Evolutionary conservation across 2,113 vertebrate genomes (phyloP).

Genomic region (Calidris pygmaea): DNA sequence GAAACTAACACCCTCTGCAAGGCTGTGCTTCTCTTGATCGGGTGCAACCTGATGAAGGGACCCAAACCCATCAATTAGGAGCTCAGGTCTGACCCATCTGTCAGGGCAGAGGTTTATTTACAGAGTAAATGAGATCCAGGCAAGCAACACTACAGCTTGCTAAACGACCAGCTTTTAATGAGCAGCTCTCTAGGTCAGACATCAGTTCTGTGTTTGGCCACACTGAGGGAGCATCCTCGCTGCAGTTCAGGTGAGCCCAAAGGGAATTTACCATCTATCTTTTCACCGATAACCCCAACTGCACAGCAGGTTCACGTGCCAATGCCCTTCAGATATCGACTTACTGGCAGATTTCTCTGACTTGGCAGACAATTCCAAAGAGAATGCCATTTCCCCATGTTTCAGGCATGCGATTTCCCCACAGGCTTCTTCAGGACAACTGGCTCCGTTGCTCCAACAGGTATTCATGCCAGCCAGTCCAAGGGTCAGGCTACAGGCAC

Average conservation of each 20-base stretch:
- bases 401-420: neutral
- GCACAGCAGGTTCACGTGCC: neutral
- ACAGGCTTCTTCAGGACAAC: neutral
- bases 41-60: neutral
- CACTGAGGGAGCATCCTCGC: rapidly evolving
- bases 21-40: neutral
- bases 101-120: neutral
- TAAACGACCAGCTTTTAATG: neutral
- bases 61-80: rapidly evolving
- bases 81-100: neutral
- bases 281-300: neutral
- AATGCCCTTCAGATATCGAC: rapidly evolving
- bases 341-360: neutral
- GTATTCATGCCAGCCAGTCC: neutral
- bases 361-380: neutral
- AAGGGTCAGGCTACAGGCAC: neutral
- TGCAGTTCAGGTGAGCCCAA: neutral
- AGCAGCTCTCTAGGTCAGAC: neutral
- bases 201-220: neutral
- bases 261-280: neutral
- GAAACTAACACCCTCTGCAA: neutral
- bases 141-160: neutral
- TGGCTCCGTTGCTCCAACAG: neutral
- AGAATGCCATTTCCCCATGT: neutral
- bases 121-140: neutral